Percentiles rank a stretch among this genome's conserved stretches.
phyloP scores from a whole-genome alignment of 2,888 invertebrate genomes.

The Lamproptera curius region DNA sequence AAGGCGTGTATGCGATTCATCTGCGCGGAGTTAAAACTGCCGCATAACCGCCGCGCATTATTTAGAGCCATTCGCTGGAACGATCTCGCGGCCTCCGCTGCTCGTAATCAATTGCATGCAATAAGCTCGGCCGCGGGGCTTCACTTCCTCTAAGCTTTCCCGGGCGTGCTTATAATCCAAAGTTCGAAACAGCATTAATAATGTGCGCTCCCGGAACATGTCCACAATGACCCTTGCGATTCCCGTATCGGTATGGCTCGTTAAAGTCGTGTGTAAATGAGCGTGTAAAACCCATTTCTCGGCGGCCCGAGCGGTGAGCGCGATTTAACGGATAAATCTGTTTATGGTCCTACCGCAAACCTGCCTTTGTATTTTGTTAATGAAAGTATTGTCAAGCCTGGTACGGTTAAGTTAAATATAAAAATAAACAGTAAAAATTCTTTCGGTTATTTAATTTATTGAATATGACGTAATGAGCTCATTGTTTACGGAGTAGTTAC shows the following conservation, averaged over 20 bases:
- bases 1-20: conserved; percentile 34
- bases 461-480: no score
- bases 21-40: conserved; percentile 36
- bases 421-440: no score
- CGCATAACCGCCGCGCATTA: conserved; percentile 35
- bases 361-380: no score
- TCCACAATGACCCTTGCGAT: conserved; percentile 31
- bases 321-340: conserved; percentile 10
- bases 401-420: no score
- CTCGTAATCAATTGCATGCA: conserved; percentile 32
- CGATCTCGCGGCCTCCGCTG: conserved; percentile 23
- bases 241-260: conserved; percentile 41
- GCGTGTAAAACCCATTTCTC: conserved; percentile 22
- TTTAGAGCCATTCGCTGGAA: conserved; percentile 34
- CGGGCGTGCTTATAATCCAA: conserved; percentile 46
- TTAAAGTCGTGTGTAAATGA: conserved; percentile 38
- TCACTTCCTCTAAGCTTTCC: conserved; percentile 34
- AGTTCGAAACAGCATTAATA: conserved; percentile 54
- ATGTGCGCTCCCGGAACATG: conserved; percentile 43
- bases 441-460: no score
- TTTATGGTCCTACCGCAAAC: conserved; percentile 1
- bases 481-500: not conserved
- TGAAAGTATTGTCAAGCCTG: no score
- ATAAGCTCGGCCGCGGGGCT: conserved; percentile 27
- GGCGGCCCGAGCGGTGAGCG: conserved; percentile 1